A percentile compares a stretch with the other conserved stretches of the same genome.
phyloP scores from a whole-genome alignment of 2,797 vertebrate species.

The Chloroceryle inda region DNA sequence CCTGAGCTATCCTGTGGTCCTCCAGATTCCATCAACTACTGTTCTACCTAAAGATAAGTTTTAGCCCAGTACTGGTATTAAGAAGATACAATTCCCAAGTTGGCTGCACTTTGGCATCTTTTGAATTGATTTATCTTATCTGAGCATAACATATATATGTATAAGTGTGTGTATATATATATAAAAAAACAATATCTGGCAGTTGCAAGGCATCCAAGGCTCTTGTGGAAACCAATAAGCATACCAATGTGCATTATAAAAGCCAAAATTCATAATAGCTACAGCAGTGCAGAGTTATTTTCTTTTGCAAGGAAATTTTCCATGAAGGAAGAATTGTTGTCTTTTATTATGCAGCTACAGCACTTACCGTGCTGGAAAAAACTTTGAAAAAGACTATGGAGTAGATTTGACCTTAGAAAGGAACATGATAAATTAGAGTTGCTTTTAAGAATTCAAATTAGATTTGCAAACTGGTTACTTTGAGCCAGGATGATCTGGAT shows the following conservation, averaged over 20 bases:
- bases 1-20: background rate
- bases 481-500: background rate
- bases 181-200: background rate
- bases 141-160: background rate
- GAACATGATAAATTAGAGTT: slow-evolving; percentile 28
- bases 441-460: slow-evolving; percentile 61
- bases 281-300: background rate
- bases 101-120: background rate
- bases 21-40: background rate
- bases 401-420: slow-evolving; percentile 45
- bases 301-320: slow-evolving; percentile 15
- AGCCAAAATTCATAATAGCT: slow-evolving; percentile 24
- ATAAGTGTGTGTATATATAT: background rate
- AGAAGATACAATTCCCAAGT: background rate
- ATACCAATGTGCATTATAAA: background rate
- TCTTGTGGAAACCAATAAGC: background rate
- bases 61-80: background rate
- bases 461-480: slow-evolving; percentile 21
- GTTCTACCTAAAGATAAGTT: background rate
- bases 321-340: slow-evolving; percentile 5
- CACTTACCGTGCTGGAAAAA: background rate
- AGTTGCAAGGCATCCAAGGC: background rate
- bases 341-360: slow-evolving; percentile 48
- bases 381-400: slow-evolving; percentile 12
- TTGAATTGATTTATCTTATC: background rate